Conservation (phyloP, 2,888 invertebrate genomes). For the Lepidocyrtinus sp. region DNA sequence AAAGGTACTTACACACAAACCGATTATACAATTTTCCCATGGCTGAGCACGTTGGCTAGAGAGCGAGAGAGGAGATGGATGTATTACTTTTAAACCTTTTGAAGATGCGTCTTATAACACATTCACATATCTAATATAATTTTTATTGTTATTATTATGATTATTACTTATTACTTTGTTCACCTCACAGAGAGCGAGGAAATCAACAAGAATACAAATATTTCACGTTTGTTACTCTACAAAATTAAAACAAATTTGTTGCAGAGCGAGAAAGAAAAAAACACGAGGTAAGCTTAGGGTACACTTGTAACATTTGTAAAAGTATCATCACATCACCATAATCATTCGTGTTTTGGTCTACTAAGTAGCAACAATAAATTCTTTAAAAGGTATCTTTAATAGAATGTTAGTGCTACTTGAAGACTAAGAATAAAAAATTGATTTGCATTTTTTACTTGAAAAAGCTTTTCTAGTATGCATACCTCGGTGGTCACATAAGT, state of each 20-base stretch:
- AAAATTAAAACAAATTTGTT: conserved; percentile 9
- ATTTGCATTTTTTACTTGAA: neutral
- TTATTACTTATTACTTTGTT: conserved; percentile 56
- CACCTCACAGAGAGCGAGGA: conserved; percentile 53
- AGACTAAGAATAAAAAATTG: neutral
- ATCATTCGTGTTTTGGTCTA: conserved; percentile 5
- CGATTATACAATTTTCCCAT: conserved; percentile 58
- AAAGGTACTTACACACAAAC: conserved; percentile 12
- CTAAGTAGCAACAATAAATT: conserved; percentile 9
- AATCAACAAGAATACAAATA: conserved; percentile 55
- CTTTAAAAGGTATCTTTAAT: conserved; percentile 1
- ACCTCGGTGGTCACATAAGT: conserved; percentile 6
- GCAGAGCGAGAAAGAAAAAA: conserved; percentile 23
- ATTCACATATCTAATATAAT: conserved; percentile 42
- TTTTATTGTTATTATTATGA: conserved; percentile 44
- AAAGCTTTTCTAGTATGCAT: neutral
- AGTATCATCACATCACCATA: conserved; percentile 18
- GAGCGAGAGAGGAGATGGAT: neutral
- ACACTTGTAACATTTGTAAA: conserved; percentile 13
- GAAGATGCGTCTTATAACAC: conserved; percentile 31
- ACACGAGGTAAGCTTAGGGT: neutral
- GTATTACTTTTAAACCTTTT: conserved; percentile 10
- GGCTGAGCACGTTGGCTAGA: conserved; percentile 44
- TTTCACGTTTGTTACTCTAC: conserved; percentile 35
- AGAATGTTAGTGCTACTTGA: neutral